A percentile compares a stretch with the other conserved stretches of the same genome.
Conservation (phyloP, 2,888 invertebrate genomes). For the Eristalis intricaria region DNA sequence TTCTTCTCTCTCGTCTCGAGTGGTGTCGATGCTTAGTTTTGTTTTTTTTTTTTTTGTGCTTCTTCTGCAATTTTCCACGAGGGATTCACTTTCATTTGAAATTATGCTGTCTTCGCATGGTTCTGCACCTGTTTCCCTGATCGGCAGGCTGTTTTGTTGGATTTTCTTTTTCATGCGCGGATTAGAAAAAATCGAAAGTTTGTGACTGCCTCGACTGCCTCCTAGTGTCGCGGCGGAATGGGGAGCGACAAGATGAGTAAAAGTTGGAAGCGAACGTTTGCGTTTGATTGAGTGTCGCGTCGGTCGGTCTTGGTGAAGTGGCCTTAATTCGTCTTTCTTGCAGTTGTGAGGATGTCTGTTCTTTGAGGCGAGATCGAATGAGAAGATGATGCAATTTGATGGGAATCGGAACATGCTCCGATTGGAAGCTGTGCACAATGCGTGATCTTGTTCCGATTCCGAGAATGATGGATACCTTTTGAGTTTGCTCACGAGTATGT, state of each 20-base stretch:
- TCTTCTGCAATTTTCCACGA: neutral
- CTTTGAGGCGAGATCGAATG: neutral
- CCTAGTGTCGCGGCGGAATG: neutral
- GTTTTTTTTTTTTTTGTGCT: neutral
- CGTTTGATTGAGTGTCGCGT: neutral
- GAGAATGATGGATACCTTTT: too few species aligned
- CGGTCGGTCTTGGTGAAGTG: neutral
- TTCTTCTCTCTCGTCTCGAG: neutral
- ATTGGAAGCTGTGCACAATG: too few species aligned
- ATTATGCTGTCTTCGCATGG: slow-evolving; percentile 58
- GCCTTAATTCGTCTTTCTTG: neutral
- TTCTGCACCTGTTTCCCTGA: slow-evolving; percentile 69
- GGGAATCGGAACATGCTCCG: too few species aligned
- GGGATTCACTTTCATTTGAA: slow-evolving; percentile 70
- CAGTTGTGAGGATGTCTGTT: neutral
- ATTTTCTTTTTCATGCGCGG: slow-evolving; percentile 19
- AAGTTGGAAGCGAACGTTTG: neutral
- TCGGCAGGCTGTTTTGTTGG: slow-evolving; percentile 49
- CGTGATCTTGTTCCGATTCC: too few species aligned
- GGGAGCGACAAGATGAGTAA: slow-evolving; percentile 10
- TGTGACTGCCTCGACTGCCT: slow-evolving; percentile 18
- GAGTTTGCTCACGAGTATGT: too few species aligned
- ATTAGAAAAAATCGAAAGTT: slow-evolving; percentile 65
- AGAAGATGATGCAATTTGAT: too few species aligned
- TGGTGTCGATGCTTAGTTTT: neutral